These are phyloP conservation scores for Ladona fulva DNA, from an alignment of 1,140 invertebrate genomes.

Conservation along the genomic window DNA sequence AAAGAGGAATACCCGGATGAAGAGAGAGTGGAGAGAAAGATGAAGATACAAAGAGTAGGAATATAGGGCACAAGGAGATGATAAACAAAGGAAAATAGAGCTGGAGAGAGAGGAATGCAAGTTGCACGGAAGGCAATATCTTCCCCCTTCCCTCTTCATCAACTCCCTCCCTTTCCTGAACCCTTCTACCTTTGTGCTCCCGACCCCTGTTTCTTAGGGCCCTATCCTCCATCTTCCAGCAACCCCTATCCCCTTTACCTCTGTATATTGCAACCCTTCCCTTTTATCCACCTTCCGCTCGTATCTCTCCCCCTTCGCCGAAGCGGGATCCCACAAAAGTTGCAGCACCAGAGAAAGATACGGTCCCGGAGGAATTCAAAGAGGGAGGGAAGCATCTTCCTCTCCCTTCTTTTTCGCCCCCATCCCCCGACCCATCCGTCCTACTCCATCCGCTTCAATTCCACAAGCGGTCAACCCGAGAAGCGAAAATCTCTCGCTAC, in stretches of 20 bases:
- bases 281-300: not conserved
- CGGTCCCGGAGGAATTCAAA: not conserved
- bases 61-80: no score
- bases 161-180: not conserved
- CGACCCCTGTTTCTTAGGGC: no score
- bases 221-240: no score
- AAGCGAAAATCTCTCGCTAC: no score
- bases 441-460: not conserved
- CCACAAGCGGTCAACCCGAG: no score
- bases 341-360: not conserved
- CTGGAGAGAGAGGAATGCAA: no score
- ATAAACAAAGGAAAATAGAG: no score
- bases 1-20: no score
- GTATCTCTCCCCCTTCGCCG: not conserved
- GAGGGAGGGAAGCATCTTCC: not conserved
- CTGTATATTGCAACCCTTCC: not conserved
- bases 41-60: no score
- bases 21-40: no score
- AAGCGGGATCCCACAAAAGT: not conserved
- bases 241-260: no score
- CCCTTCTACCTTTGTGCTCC: no score
- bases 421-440: not conserved
- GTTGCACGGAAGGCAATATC: not conserved
- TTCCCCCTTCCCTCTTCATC: not conserved
- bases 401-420: not conserved